Conservation (phyloP, 92 coral and sea anemone genomes). For the Palythoa heliodiscus region DNA sequence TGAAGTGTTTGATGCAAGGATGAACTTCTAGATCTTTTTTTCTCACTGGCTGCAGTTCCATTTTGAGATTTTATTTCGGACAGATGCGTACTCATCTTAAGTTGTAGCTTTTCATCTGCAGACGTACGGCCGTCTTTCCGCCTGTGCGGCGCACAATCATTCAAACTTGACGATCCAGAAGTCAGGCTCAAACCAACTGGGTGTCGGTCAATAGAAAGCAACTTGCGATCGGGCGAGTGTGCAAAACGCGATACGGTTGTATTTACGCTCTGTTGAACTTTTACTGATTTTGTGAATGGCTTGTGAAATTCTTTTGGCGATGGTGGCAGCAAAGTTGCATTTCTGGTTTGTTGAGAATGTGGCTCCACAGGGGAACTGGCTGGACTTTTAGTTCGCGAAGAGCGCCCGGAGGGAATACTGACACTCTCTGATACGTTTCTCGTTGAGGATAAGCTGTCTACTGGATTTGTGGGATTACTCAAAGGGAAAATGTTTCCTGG, state of each 20-base stretch:
- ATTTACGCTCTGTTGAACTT: conserved; percentile 18
- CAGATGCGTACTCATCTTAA: background rate
- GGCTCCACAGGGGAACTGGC: conserved; percentile 20
- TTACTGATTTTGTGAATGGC: conserved; percentile 17
- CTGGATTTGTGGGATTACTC: background rate
- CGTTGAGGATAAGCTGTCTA: conserved; percentile 6
- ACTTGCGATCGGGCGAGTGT: background rate
- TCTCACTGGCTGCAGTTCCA: background rate
- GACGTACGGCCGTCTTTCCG: background rate
- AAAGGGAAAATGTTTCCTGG: background rate
- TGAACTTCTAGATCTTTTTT: background rate
- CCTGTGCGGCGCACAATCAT: background rate
- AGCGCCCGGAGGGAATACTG: background rate
- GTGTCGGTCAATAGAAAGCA: conserved; percentile 2
- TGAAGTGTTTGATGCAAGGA: background rate
- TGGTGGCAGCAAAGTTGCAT: background rate
- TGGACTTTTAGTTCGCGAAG: conserved; percentile 12
- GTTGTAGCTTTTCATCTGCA: background rate
- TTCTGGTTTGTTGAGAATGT: background rate
- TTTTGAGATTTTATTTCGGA: background rate
- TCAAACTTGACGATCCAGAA: background rate
- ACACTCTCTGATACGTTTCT: conserved; percentile 19
- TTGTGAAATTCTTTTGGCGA: conserved; percentile 11
- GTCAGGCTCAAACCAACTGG: background rate
- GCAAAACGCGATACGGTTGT: conserved; percentile 15